Evolutionary conservation across 2,888 invertebrate species (phyloP).

Genomic region (Megalurothrips usitatus): DNA sequence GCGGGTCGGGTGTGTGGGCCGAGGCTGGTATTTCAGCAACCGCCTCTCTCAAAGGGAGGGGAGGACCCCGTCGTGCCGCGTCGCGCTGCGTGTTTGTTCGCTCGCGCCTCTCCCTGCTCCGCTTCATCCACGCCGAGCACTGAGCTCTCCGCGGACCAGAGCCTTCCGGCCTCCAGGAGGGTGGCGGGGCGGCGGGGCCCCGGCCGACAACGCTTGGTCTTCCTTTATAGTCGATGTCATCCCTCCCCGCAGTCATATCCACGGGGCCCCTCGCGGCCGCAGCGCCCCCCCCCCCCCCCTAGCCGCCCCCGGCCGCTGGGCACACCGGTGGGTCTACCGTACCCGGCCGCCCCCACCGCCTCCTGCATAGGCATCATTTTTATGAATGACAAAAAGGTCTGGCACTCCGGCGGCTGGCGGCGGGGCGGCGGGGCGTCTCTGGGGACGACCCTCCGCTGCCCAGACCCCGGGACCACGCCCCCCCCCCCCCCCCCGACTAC

Average conservation of each 20-base stretch:
- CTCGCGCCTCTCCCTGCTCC: no score
- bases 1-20: no score
- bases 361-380: background rate
- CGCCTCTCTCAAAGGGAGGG: no score
- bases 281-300: background rate
- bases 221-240: no score
- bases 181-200: no score
- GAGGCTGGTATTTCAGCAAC: no score
- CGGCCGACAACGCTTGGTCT: no score
- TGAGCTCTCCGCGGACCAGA: no score
- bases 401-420: background rate
- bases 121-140: no score
- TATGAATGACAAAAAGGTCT: constrained; percentile 15
- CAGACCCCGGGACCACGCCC: background rate
- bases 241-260: background rate
- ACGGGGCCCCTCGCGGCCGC: background rate
- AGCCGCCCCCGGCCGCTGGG: background rate
- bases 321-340: background rate
- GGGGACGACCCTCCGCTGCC: background rate
- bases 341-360: background rate
- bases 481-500: background rate
- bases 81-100: no score
- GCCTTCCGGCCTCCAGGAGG: no score
- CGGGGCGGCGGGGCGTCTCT: background rate
- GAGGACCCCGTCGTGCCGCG: no score